phyloP scores from a whole-genome alignment of 2,797 vertebrate genomes.

The Limnodromus scolopaceus region DNA sequence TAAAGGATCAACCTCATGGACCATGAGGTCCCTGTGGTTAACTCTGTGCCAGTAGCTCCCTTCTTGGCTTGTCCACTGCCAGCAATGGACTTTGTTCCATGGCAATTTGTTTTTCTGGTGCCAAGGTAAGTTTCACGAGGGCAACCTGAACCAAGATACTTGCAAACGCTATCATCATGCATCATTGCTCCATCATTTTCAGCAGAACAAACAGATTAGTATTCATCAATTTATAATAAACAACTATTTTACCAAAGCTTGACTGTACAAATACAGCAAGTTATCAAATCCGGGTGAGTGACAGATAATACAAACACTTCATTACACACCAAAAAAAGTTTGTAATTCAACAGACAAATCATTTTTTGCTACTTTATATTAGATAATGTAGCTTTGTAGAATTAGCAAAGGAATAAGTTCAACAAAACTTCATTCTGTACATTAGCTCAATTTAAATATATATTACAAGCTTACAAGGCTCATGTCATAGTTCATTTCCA shows the following conservation, averaged over 20 bases:
- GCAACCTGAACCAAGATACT: conserved; percentile 62
- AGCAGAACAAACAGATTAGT: conserved; percentile 73
- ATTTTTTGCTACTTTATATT: conserved; percentile 63
- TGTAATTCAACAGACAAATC: conserved; percentile 61
- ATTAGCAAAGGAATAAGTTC: conserved; percentile 68
- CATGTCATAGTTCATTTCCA: conserved; percentile 75
- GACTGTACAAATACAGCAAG: conserved; percentile 77
- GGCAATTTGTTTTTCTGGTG: conserved; percentile 52
- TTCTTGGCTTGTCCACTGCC: conserved; percentile 71
- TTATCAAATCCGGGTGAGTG: conserved; percentile 58
- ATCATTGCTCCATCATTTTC: conserved; percentile 57
- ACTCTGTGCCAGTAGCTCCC: conserved; percentile 45
- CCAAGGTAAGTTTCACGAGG: conserved; percentile 37
- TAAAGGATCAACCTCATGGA: conserved; percentile 71
- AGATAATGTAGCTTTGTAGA: conserved; percentile 71
- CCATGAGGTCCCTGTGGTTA: conserved; percentile 46
- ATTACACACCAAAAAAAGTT: conserved; percentile 55
- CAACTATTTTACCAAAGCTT: conserved; percentile 72
- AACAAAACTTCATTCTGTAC: conserved; percentile 73
- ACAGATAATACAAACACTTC: conserved; percentile 75
- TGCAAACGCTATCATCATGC: conserved; percentile 68
- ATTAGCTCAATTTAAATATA: conserved; percentile 73
- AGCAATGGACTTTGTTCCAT: conserved; percentile 76
- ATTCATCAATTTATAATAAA: conserved; percentile 68
- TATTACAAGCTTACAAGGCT: conserved; percentile 77